Evolutionary conservation across 1,140 invertebrate genomes (phyloP), one percentile per base, ranked within the genome.

Genomic region (Brachionus sp.): DNA sequence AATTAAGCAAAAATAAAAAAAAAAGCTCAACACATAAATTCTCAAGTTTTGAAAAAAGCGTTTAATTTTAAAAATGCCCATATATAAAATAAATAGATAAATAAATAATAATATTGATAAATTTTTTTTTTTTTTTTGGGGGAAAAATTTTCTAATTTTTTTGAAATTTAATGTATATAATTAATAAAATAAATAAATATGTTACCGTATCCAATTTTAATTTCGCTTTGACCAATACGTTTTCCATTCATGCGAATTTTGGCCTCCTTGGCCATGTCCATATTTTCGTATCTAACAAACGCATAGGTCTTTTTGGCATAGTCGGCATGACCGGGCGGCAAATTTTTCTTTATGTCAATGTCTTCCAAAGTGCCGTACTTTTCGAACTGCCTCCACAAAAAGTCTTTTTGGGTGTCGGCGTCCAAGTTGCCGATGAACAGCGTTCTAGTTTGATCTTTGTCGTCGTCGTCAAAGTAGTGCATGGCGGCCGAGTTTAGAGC

Each of bases 171-270:
- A 44, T 44, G n/a, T n/a, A n/a, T n/a, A n/a, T 46, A 46, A 10
- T 2, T 10, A 13, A 46, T 46, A 46, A 13, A 46, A 5, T 19
- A 19, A 53, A 53, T 53, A 53, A 53, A 53, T 53, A 53, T 35
- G 19, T 80, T 80, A 80, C 77, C 77, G 77, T 80, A 80, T 23
- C 77, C 77, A 66, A 80, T 80, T 66, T 80, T 80, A 50, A 62
- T 62, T 44, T 62, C 50, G 10, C 33, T 80, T 42, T 35, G 29
- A 7, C 77, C 77, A 25, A 80, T 62, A 19, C 50, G 50, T 62
- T 80, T 80, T 7, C 46, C 77, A 62, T 80, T 66, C 77, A 80
- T 62, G 23, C 37, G 33, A 33, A 37, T 19, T 23, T 80, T 80
- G 37, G 50, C 77, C 39, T 80, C 62, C 39, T 39, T 80, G 50